phyloP scores from a whole-genome alignment of 2,888 invertebrate genomes.

The Agrotis ipsilon region DNA sequence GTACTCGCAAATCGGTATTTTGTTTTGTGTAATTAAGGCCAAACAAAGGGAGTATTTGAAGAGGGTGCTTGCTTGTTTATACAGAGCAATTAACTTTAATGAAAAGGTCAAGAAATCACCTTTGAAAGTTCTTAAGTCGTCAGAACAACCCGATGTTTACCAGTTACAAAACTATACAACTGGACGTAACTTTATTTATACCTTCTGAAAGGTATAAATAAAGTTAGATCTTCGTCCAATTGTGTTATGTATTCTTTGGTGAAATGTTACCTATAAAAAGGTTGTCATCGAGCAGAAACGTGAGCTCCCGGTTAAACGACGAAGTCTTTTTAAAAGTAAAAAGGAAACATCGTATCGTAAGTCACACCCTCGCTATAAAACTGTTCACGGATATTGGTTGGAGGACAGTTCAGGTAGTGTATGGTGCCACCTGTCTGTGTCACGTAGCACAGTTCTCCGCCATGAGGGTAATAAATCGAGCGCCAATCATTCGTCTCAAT shows the following conservation, averaged over 20 bases:
- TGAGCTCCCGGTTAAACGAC: background rate
- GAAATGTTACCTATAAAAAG: conserved; percentile 8
- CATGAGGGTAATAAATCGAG: conserved; percentile 25
- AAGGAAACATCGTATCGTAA: conserved; percentile 26
- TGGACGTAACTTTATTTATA: background rate
- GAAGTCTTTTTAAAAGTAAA: conserved; percentile 19
- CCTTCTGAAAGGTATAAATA: too few species aligned
- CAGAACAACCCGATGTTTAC: background rate
- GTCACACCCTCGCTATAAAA: conserved; percentile 47
- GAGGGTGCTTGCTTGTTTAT: conserved; percentile 5
- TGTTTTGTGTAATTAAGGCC: conserved; percentile 25
- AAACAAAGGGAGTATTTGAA: conserved; percentile 42
- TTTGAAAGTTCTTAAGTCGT: conserved; percentile 9
- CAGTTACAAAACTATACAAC: background rate
- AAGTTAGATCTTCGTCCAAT: too few species aligned
- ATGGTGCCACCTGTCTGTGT: conserved; percentile 36
- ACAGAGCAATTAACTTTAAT: conserved; percentile 5
- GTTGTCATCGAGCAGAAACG: background rate
- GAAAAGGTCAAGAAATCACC: conserved; percentile 16
- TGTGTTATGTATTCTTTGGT: conserved; percentile 5
- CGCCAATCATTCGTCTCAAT: conserved; percentile 49
- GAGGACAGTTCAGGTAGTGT: conserved; percentile 34
- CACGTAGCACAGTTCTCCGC: conserved; percentile 23
- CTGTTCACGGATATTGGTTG: conserved; percentile 18
- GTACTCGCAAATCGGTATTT: conserved; percentile 23